phyloP scores from a whole-genome alignment of 2,888 invertebrate species.

The Pheosia gnoma region DNA sequence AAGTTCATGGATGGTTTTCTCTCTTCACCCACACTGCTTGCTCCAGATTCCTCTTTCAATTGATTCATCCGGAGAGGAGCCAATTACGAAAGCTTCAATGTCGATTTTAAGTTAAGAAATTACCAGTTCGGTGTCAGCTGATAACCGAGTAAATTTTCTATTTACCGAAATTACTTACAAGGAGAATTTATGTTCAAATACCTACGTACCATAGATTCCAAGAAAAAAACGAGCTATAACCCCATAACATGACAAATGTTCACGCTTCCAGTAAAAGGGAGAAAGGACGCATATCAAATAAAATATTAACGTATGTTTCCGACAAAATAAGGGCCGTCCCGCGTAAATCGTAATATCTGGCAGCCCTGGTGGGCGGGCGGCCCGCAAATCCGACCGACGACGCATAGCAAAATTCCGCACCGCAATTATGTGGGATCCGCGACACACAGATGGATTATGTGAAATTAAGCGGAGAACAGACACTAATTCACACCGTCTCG shows the following conservation, averaged over 20 bases:
- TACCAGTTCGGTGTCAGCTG: too few relatives aligned
- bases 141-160: too few relatives aligned
- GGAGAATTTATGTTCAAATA: too few relatives aligned
- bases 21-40: too few relatives aligned
- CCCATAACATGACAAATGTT: not conserved
- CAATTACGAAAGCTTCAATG: too few relatives aligned
- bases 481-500: slow-evolving; percentile 66
- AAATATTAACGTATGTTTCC: slow-evolving; percentile 9
- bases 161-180: too few relatives aligned
- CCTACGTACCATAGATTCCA: too few relatives aligned
- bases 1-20: too few relatives aligned
- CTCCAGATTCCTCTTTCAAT: too few relatives aligned
- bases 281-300: slow-evolving; percentile 1
- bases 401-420: slow-evolving; percentile 68
- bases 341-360: slow-evolving; percentile 8
- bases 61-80: too few relatives aligned
- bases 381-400: slow-evolving; percentile 62
- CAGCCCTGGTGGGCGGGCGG: slow-evolving; percentile 5
- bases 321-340: slow-evolving; percentile 2
- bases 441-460: slow-evolving; percentile 77
- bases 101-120: too few relatives aligned
- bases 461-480: slow-evolving; percentile 71
- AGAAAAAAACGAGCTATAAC: too few relatives aligned
- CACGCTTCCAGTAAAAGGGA: not conserved
- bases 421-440: slow-evolving; percentile 73